A percentile compares a stretch with the other conserved stretches of the same genome.
Evolutionary conservation across 2,797 vertebrate genomes (phyloP).

Genomic region (Gymnothorax javanicus): DNA sequence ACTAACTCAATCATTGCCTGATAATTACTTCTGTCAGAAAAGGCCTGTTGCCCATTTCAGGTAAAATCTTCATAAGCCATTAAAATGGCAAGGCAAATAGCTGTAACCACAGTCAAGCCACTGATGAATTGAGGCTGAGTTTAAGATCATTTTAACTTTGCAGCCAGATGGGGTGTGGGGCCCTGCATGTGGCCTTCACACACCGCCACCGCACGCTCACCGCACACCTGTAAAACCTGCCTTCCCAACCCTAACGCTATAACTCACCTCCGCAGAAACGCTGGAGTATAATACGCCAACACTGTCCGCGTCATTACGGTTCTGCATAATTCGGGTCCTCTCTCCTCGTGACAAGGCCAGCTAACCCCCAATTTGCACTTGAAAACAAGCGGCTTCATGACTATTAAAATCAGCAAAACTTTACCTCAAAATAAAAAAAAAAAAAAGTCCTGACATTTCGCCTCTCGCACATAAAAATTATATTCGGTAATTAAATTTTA

Average conservation of each 20-base stretch:
- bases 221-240: not conserved
- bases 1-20: not conserved
- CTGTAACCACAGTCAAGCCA: not conserved
- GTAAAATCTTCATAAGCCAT: not conserved
- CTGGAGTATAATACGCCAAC: not conserved
- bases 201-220: not conserved
- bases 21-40: not conserved
- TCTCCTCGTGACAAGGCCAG: conserved; percentile 26
- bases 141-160: not conserved
- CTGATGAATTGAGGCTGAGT: not conserved
- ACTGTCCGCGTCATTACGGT: not conserved
- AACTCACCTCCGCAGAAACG: not conserved
- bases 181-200: not conserved
- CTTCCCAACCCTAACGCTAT: not conserved
- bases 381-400: conserved; percentile 62
- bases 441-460: conserved; percentile 88
- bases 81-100: not conserved
- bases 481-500: conserved; percentile 96
- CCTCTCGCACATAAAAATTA: conserved; percentile 96
- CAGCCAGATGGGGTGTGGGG: not conserved
- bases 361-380: conserved; percentile 39
- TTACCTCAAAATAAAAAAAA: conserved; percentile 84
- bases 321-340: conserved; percentile 21
- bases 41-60: not conserved
- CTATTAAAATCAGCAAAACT: conserved; percentile 83